Conservation (phyloP, 1,140 invertebrate genomes). For the Goniozus legneri region DNA sequence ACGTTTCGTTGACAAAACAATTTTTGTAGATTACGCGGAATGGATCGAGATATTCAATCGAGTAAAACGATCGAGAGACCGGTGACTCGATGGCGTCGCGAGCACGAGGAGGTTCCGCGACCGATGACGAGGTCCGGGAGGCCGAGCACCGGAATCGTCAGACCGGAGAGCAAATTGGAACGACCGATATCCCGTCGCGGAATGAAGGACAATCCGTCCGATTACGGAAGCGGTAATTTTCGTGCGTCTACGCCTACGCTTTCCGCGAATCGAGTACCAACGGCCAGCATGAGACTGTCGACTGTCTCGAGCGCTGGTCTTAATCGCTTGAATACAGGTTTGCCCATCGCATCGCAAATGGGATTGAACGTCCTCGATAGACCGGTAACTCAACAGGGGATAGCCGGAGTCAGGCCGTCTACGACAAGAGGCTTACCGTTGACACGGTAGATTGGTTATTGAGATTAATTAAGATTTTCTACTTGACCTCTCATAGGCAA, state of each 20-base stretch:
- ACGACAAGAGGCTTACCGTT: conserved; percentile 59
- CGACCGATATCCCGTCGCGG: conserved; percentile 44
- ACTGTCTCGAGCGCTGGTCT: conserved; percentile 24
- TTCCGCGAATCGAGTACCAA: conserved; percentile 26
- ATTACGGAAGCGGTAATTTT: conserved; percentile 14
- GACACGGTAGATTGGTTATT: conserved; percentile 29
- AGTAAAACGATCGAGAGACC: conserved; percentile 24
- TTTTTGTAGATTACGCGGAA: no score
- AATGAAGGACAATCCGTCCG: conserved; percentile 32
- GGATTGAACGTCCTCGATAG: conserved; percentile 59
- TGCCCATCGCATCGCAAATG: conserved; percentile 25
- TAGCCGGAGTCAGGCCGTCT: conserved; percentile 71
- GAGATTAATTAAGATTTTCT: neutral
- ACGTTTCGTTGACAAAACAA: no score
- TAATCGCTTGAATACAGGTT: conserved; percentile 27
- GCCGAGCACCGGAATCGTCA: conserved; percentile 12
- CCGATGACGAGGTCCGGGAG: conserved; percentile 13
- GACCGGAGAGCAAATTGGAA: conserved; percentile 37
- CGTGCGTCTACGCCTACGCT: conserved; percentile 25
- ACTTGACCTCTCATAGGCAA: neutral
- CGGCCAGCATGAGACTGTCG: conserved; percentile 23
- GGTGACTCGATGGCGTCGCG: conserved; percentile 29
- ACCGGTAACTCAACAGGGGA: conserved; percentile 80
- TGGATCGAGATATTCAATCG: no score
- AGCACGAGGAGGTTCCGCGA: conserved; percentile 12